phyloP scores from a whole-genome alignment of 2,113 vertebrate genomes.

The Salvator merianae region DNA sequence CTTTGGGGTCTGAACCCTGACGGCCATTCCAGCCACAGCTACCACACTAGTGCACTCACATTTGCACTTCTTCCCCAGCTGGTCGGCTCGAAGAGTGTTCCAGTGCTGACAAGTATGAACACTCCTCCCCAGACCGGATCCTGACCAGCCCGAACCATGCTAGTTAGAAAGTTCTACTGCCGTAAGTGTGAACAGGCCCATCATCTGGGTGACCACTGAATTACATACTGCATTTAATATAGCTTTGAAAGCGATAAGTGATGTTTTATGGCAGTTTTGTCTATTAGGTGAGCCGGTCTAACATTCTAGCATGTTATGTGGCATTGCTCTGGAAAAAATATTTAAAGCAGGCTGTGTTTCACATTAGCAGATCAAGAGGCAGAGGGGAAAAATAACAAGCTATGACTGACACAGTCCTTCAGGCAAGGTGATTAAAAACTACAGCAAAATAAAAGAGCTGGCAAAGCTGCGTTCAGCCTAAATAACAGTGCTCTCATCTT shows the following conservation, averaged over 20 bases:
- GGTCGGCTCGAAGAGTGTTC: no score
- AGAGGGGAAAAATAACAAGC: constrained; percentile 19
- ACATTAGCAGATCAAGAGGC: constrained; percentile 40
- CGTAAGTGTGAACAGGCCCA: no score
- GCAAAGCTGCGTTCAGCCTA: constrained; percentile 33
- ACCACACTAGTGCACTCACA: no score
- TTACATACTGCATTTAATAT: constrained; percentile 28
- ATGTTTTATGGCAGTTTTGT: constrained; percentile 25
- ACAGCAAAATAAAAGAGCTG: constrained; percentile 44
- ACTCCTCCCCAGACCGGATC: no score
- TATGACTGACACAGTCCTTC: constrained; percentile 33
- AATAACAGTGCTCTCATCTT: constrained; percentile 38
- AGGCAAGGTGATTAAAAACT: constrained; percentile 27
- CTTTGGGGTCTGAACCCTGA: no score
- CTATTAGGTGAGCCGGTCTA: constrained; percentile 19
- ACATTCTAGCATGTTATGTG: constrained; percentile 8
- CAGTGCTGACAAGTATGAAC: no score
- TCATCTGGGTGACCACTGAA: neutral
- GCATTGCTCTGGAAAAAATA: neutral
- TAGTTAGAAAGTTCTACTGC: no score
- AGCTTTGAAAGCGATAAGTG: constrained; percentile 23
- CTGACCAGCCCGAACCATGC: no score
- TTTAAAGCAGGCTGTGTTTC: constrained; percentile 31
- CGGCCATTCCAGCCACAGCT: no score
- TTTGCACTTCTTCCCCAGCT: no score